A percentile compares a stretch with the other conserved stretches of the same genome.
Conservation (phyloP, 2,113 vertebrate species). For the Dipodomys merriami region DNA sequence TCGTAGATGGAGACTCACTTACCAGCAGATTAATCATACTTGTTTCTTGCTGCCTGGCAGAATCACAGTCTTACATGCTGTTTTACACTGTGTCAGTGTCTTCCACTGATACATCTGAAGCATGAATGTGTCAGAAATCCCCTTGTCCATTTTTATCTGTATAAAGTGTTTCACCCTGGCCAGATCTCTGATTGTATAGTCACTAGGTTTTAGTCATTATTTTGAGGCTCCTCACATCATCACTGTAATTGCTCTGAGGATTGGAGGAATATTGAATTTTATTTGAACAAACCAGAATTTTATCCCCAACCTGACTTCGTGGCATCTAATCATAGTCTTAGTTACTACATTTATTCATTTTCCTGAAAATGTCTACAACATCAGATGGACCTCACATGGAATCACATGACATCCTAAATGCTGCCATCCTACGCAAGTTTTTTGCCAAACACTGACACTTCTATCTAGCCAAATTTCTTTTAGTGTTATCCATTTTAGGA, state of each 20-base stretch:
- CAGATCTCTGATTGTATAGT: background rate
- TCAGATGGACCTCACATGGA: background rate
- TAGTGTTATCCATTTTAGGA: background rate
- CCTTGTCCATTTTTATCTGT: conserved; percentile 19
- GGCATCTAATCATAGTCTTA: background rate
- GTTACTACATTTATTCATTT: background rate
- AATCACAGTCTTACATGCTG: conserved; percentile 43
- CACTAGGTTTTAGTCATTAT: background rate
- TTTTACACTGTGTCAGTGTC: background rate
- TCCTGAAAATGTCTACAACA: background rate
- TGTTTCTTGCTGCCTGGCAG: conserved; percentile 9
- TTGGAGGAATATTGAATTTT: background rate
- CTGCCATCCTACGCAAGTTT: conserved; percentile 4
- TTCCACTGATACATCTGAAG: conserved; percentile 37
- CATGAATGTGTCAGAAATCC: conserved; percentile 51
- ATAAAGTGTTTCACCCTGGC: conserved; percentile 31
- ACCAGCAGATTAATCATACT: conserved; percentile 62
- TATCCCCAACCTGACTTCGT: conserved; percentile 20
- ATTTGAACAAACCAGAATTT: conserved; percentile 59
- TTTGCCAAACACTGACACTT: background rate
- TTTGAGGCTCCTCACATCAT: conserved; percentile 40
- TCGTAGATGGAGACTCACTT: conserved; percentile 23
- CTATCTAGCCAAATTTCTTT: background rate
- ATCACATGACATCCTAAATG: no score
- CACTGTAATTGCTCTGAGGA: background rate